Evolutionary conservation across 2,888 invertebrate species (phyloP).

Genomic region (Chloroclystis v-ata): DNA sequence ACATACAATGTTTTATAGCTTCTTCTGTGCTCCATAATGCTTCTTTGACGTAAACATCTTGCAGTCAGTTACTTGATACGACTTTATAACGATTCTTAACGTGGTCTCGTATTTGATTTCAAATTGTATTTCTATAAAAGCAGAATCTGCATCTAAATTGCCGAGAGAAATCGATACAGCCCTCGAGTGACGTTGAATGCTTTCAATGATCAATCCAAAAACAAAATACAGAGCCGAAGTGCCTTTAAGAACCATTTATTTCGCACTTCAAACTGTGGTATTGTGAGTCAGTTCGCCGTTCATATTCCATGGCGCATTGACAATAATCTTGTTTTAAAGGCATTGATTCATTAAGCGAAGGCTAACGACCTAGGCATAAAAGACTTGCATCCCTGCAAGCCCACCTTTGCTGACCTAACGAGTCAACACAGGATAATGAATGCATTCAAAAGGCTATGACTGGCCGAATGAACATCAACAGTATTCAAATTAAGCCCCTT

Average conservation of each 20-base stretch:
- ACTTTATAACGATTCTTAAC: background rate
- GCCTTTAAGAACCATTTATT: conserved; percentile 52
- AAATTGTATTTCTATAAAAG: conserved; percentile 19
- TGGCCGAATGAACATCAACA: conserved; percentile 46
- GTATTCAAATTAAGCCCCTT: conserved; percentile 42
- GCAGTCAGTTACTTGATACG: conserved; percentile 5
- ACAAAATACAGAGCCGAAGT: conserved; percentile 42
- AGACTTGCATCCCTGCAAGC: conserved; percentile 63
- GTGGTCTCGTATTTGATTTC: conserved; percentile 12
- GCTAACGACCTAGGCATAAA: conserved; percentile 70
- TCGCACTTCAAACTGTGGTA: conserved; percentile 65
- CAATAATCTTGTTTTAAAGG: conserved; percentile 62
- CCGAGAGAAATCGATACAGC: conserved; percentile 43
- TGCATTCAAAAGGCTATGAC: conserved; percentile 62
- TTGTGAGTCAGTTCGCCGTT: conserved; percentile 59
- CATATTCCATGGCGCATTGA: conserved; percentile 70
- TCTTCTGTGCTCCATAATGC: conserved; percentile 28
- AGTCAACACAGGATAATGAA: conserved; percentile 67
- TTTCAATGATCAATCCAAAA: conserved; percentile 29
- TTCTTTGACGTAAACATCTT: conserved; percentile 20
- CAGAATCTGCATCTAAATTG: conserved; percentile 29
- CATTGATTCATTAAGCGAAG: conserved; percentile 71
- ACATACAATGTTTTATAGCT: conserved; percentile 53
- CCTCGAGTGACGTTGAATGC: conserved; percentile 37
- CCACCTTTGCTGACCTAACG: conserved; percentile 69